Percentiles rank a stretch among this genome's conserved stretches.
phyloP scores from a whole-genome alignment of 2,113 vertebrate species.

The Henicopernis longicauda region DNA sequence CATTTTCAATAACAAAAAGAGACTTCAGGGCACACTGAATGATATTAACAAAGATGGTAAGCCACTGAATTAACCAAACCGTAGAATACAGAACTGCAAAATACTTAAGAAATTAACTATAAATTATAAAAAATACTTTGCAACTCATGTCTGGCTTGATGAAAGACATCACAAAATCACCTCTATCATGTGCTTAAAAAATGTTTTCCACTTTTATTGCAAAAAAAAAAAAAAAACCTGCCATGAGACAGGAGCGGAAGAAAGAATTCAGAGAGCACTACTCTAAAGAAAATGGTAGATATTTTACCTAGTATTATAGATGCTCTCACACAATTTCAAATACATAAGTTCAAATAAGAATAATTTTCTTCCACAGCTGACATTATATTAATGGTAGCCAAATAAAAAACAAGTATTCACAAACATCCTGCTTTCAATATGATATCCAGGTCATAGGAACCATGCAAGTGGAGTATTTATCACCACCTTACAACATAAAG shows the following conservation, averaged over 20 bases:
- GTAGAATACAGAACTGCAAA: not conserved
- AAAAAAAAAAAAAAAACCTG: no score
- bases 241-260: not conserved
- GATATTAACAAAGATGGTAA: not conserved
- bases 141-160: not conserved
- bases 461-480: not conserved
- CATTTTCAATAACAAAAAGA: not conserved
- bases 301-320: not conserved
- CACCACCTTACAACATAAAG: not conserved
- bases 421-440: not conserved
- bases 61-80: not conserved
- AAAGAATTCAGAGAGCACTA: not conserved
- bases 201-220: not conserved
- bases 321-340: not conserved
- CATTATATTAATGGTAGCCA: not conserved
- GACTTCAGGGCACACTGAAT: not conserved
- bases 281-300: not conserved
- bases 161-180: not conserved
- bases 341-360: not conserved
- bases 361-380: not conserved
- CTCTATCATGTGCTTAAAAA: not conserved
- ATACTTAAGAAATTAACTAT: not conserved
- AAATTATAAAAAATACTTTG: not conserved
- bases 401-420: not conserved
- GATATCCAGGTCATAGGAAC: not conserved